Evolutionary conservation across 92 coral and sea anemone genomes (phyloP).

Genomic region (Metridium senile): DNA sequence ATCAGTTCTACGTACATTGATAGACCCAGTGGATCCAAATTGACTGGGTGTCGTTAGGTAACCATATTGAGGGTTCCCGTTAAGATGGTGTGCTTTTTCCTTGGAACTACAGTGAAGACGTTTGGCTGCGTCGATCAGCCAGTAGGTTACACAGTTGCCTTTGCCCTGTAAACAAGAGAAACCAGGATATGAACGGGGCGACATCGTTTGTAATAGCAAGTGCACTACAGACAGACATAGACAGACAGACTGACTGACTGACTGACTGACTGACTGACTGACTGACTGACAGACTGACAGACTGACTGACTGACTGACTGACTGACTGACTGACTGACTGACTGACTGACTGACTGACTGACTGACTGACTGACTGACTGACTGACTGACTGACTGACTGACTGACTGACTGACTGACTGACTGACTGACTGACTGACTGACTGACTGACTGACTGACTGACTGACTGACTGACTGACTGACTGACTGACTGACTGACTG

Average conservation of each 20-base stretch:
- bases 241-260: conserved; percentile 17
- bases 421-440: conserved; percentile 24
- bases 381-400: conserved; percentile 25
- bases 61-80: conserved; percentile 73
- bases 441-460: conserved; percentile 26
- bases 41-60: conserved; percentile 67
- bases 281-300: conserved; percentile 16
- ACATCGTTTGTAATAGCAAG: not conserved
- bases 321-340: conserved; percentile 22
- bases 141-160: conserved; percentile 78
- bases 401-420: conserved; percentile 22
- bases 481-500: conserved; percentile 12
- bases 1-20: conserved; percentile 70
- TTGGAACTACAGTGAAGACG: conserved; percentile 53
- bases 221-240: not conserved
- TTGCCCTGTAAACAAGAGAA: conserved; percentile 60
- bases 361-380: conserved; percentile 19
- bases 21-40: conserved; percentile 59
- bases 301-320: conserved; percentile 20
- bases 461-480: conserved; percentile 30
- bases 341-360: conserved; percentile 17
- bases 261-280: conserved; percentile 28
- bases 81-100: conserved; percentile 51
- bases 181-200: not conserved
- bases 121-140: conserved; percentile 69